Evolutionary conservation across 2,113 vertebrate species (phyloP).

Genomic region (Indicator maculatus): DNA sequence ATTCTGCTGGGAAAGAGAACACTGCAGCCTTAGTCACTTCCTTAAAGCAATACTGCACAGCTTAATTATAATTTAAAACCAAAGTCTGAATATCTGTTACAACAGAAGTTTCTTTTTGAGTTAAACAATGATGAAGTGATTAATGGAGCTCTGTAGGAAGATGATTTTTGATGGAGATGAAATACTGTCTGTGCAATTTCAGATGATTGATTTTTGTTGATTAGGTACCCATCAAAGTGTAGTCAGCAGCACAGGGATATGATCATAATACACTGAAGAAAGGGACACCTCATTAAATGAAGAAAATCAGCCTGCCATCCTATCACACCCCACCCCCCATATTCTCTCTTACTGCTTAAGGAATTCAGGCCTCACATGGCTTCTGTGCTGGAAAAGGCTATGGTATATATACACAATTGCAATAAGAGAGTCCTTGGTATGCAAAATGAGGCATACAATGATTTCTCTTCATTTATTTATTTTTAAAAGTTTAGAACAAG

Average conservation of each 20-base stretch:
- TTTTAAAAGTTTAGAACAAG: conserved; percentile 35
- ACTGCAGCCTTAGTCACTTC: background rate
- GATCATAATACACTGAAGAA: background rate
- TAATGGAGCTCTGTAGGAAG: conserved; percentile 47
- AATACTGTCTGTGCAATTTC: conserved; percentile 49
- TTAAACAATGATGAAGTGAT: conserved; percentile 64
- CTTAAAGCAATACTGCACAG: background rate
- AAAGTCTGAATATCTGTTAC: background rate
- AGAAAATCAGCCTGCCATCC: background rate
- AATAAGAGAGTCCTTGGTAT: conserved; percentile 7
- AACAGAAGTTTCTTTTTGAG: conserved; percentile 44
- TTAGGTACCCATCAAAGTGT: conserved; percentile 50
- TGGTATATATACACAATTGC: background rate
- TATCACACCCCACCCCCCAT: background rate
- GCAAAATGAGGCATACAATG: conserved; percentile 1
- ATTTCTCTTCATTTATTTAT: conserved; percentile 48
- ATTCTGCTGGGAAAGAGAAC: background rate
- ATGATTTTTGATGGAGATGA: conserved; percentile 49
- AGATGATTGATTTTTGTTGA: conserved; percentile 58
- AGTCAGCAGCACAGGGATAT: conserved; percentile 32
- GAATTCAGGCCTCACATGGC: background rate
- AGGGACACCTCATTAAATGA: conserved; percentile 35
- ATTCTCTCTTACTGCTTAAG: background rate
- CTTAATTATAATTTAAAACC: conserved; percentile 37
- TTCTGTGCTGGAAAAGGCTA: background rate